These are phyloP conservation scores for Anguilla marmorata DNA, from an alignment of 2,797 vertebrate species.

Conservation along the genomic window DNA sequence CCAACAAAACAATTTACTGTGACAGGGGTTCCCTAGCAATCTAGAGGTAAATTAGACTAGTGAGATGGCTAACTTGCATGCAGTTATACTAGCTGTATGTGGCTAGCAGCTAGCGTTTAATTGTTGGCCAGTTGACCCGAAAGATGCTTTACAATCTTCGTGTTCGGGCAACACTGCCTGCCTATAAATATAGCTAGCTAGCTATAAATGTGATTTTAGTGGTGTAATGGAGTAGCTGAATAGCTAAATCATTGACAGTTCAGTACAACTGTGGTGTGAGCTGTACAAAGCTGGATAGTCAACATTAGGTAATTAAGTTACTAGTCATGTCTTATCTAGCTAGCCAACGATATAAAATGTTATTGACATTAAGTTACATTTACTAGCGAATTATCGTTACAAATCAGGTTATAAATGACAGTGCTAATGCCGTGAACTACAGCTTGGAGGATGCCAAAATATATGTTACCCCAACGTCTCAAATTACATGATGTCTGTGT, in stretches of 20 bases:
- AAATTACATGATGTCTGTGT: neutral
- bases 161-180: neutral
- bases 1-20: neutral
- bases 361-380: too few species aligned
- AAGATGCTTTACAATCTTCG: neutral
- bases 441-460: neutral
- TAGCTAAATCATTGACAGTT: too few species aligned
- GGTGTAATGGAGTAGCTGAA: too few species aligned
- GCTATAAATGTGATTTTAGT: neutral
- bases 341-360: too few species aligned
- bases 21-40: neutral
- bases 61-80: too few species aligned
- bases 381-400: neutral
- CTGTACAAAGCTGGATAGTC: too few species aligned
- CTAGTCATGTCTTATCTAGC: too few species aligned
- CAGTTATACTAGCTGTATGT: neutral
- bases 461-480: neutral
- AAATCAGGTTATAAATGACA: neutral
- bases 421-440: neutral
- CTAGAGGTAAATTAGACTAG: too few species aligned
- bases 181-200: neutral
- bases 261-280: too few species aligned
- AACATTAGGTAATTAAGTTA: too few species aligned
- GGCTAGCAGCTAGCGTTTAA: neutral
- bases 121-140: neutral